A percentile compares a stretch with the other conserved stretches of the same genome.
These are phyloP conservation scores for Tricholaema leucomelas DNA, from an alignment of 2,113 vertebrate genomes.

Conservation along the genomic window DNA sequence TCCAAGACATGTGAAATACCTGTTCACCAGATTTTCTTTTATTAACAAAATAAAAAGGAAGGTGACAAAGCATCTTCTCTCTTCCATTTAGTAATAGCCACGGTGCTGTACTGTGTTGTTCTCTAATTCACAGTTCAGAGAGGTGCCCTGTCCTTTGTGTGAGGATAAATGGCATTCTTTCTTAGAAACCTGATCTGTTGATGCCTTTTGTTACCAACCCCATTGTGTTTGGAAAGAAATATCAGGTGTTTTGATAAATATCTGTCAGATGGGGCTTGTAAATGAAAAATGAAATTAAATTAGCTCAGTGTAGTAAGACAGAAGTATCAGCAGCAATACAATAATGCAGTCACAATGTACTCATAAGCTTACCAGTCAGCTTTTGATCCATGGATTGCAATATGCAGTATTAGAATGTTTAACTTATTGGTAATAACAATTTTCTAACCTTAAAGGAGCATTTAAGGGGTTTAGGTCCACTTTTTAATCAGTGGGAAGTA, in stretches of 20 bases:
- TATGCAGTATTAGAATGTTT: not conserved
- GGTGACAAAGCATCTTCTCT: not conserved
- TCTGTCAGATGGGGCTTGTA: not conserved
- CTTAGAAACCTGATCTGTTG: slow-evolving; percentile 14
- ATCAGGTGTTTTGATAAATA: not conserved
- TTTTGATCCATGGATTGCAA: not conserved
- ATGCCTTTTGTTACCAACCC: not conserved
- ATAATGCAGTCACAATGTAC: not conserved
- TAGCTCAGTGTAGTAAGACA: not conserved
- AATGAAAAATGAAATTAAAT: not conserved
- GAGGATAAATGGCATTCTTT: not conserved
- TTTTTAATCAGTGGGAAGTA: slow-evolving; percentile 12
- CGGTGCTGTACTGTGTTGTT: not conserved
- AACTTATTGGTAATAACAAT: not conserved
- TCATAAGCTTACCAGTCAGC: not conserved
- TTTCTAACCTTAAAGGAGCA: not conserved
- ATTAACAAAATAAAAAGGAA: not conserved
- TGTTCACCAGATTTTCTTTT: not conserved
- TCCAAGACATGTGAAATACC: not conserved
- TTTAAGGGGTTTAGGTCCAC: not conserved
- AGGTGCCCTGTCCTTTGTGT: not conserved
- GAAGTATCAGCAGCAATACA: not conserved
- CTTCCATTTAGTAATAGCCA: not conserved
- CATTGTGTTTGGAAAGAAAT: not conserved
- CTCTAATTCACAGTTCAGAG: slow-evolving; percentile 13